phyloP scores from a whole-genome alignment of 1,140 invertebrate genomes.

The Watersipora subatra region DNA sequence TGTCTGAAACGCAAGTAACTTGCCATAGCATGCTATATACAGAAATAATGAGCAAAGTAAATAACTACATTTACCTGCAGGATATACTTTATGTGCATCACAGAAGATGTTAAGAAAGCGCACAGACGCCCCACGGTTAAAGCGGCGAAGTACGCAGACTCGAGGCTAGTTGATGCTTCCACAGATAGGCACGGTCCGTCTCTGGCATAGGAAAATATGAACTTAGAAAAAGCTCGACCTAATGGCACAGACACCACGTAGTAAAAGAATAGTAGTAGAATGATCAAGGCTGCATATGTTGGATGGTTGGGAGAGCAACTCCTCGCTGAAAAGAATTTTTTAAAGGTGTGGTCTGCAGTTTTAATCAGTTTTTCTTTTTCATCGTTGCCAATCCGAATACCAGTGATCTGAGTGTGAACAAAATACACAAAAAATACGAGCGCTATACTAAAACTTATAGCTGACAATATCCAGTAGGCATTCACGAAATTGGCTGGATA shows the following conservation, averaged over 20 bases:
- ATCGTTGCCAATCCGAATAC: too few relatives aligned
- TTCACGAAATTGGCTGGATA: background rate
- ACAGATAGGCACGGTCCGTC: slow-evolving; percentile 10
- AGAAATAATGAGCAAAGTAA: too few relatives aligned
- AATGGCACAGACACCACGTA: slow-evolving; percentile 2
- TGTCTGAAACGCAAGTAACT: too few relatives aligned
- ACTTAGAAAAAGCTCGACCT: slow-evolving; percentile 18
- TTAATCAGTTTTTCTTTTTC: background rate
- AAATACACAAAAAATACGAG: too few relatives aligned
- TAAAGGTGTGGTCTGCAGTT: too few relatives aligned
- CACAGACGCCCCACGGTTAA: slow-evolving; percentile 17
- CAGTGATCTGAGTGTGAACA: too few relatives aligned
- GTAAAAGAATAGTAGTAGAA: background rate
- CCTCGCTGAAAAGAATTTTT: background rate
- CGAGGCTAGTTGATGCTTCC: slow-evolving; percentile 15
- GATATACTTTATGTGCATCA: slow-evolving; percentile 16
- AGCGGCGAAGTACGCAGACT: slow-evolving; percentile 19
- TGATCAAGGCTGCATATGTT: background rate
- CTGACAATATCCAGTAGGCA: background rate
- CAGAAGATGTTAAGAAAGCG: slow-evolving; percentile 15
- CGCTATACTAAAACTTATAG: slow-evolving; percentile 14
- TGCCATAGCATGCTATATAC: too few relatives aligned
- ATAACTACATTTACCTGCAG: slow-evolving; percentile 10
- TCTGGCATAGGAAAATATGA: slow-evolving; percentile 18
- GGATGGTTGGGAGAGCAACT: background rate